Conservation (phyloP, 2,888 invertebrate species). For the Cephus pygmeus region DNA sequence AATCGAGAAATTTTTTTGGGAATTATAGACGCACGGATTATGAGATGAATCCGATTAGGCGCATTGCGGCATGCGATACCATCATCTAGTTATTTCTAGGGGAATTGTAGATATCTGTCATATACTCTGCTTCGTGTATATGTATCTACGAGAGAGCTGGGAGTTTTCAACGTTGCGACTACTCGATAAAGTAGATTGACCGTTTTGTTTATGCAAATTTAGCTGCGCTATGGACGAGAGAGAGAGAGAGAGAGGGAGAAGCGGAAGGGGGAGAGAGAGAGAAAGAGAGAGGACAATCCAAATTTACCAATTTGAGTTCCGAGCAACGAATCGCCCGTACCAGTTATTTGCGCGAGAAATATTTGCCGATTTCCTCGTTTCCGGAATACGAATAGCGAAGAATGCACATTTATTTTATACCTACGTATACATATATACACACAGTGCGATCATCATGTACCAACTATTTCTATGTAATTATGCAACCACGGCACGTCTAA, state of each 20-base stretch:
- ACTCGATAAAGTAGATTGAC: conserved; percentile 50
- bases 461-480: neutral
- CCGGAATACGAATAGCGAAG: conserved; percentile 35
- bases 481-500: neutral
- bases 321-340: conserved; percentile 11
- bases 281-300: conserved; percentile 1
- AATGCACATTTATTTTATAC: conserved; percentile 36
- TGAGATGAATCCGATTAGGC: neutral
- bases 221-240: conserved; percentile 7
- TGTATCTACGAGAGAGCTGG: neutral
- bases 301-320: conserved; percentile 17
- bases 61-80: neutral
- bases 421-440: neutral
- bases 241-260: neutral
- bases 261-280: neutral
- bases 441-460: neutral
- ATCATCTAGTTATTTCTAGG: conserved; percentile 1
- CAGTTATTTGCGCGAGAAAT: conserved; percentile 35
- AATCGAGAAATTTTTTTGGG: too few relatives aligned
- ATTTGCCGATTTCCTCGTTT: conserved; percentile 26
- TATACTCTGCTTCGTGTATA: neutral
- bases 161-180: conserved; percentile 31
- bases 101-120: neutral
- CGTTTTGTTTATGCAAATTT: conserved; percentile 54
- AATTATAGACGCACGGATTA: neutral